Evolutionary conservation across 1,140 invertebrate species (phyloP).

Genomic region (Hypsibius dujardini): DNA sequence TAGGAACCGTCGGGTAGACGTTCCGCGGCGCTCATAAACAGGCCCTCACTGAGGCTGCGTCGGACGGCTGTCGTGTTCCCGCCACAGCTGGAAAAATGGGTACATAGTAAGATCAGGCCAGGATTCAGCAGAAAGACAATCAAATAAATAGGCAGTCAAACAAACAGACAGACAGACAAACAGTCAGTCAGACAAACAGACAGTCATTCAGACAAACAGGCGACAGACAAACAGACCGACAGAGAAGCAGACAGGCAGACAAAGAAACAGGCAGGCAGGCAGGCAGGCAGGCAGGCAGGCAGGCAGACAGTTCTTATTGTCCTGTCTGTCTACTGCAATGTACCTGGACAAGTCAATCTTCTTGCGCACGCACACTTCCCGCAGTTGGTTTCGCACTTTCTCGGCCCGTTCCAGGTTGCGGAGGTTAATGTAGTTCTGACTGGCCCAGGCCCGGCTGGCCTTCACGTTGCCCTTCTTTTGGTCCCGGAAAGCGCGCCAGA

Average conservation of each 20-base stretch:
- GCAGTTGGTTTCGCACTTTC: constrained; percentile 63
- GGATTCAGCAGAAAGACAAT: too few relatives aligned
- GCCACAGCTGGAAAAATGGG: constrained; percentile 49
- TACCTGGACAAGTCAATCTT: constrained; percentile 35
- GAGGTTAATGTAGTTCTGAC: constrained; percentile 67
- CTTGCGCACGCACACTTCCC: constrained; percentile 50
- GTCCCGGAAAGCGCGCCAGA: constrained; percentile 54
- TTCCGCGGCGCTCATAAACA: constrained; percentile 77
- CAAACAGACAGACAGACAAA: too few relatives aligned
- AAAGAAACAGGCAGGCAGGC: too few relatives aligned
- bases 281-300: too few relatives aligned
- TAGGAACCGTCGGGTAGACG: constrained; percentile 53
- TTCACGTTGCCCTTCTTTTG: constrained; percentile 37
- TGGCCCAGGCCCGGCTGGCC: constrained; percentile 69
- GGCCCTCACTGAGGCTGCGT: constrained; percentile 45
- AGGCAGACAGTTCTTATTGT: too few relatives aligned
- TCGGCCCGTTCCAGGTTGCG: constrained; percentile 63
- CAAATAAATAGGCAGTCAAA: too few relatives aligned
- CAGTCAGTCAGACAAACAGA: too few relatives aligned
- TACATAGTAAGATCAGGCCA: too few relatives aligned
- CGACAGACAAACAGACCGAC: too few relatives aligned
- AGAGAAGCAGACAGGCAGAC: too few relatives aligned
- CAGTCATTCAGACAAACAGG: too few relatives aligned
- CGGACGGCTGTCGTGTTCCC: constrained; percentile 50
- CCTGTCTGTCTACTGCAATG: too few relatives aligned